Evolutionary conservation across 2,888 invertebrate genomes (phyloP), one percentile per base, ranked within the genome.

Genomic region (Temnothorax rugatulus): DNA sequence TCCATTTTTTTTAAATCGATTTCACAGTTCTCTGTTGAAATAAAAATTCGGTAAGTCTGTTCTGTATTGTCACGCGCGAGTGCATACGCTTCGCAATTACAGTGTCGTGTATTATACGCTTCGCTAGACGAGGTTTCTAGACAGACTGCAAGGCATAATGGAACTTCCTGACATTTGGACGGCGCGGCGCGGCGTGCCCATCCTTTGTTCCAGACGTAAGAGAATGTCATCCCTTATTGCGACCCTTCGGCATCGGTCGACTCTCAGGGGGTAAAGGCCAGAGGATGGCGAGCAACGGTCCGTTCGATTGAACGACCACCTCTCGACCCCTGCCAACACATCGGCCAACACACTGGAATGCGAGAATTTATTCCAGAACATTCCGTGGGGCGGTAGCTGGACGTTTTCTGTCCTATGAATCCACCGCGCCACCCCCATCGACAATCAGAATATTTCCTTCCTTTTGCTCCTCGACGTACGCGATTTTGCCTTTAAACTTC

Each of bases 201-300:
- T 86, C 90, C 90, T 90, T 90, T 91, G 90, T 90, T 87, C 85
- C 83, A 85, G 81, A 90, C 90, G 86, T 83, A 87, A 87, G 91
- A 87, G 90, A 88, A 91, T 91, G 91, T 91, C 90, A 88, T 90
- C 89, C 90, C 91, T 88, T 91, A 91, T 90, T 90, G 90, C 89
- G 73, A 83, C 64, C 85, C 85, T 84, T 73, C 71, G 79, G 59
- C 79, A 82, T 68, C 47, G 81, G 29, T 44, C 79, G 66, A 63
- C 68, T 41, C 57, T 34, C 47, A 41, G 54, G 83, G 83, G 76
- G 73, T 79, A 85, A 87, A 84, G 81, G 57, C 85, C 79, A 84
- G 83, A 61, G 81, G 61, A 84, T n/a, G 84, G 83, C 64, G 84
- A 44, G 68, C 82, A 68, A 59, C 73, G 79, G 85, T 87, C 82